Base-by-base conservation (phyloP, 2,797 vertebrate genomes). In the Anguilla marmorata region DNA sequence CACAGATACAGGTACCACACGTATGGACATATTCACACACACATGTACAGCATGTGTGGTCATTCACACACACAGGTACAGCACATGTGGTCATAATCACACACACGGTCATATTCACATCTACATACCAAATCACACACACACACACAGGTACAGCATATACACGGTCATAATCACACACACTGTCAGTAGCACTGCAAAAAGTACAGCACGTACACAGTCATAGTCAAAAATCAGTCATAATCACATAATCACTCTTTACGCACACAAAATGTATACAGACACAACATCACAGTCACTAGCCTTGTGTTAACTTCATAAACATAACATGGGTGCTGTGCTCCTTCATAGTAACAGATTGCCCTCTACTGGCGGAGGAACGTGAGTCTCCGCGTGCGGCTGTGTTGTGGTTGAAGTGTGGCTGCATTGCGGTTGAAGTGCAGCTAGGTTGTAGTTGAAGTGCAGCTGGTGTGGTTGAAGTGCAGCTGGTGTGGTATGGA, bases 331-430 rank as follows among this genome's bases (percentile, higher is more conserved):
- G 89, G 82, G 92, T 90, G 92, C 95, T 96, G 90, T 95, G 94
- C 95, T 95, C 93, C 94, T 96, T 96, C 95, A 90, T 96, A 95
- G 93, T 90, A 89, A 94, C 93, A 95, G 95, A 91, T 92, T 93
- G 88, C 88, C 95, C 91, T 89, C 95, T 91, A 90, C 95, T 93
- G 96, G 96, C 89, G 95, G 95, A 96, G 93, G 92, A 96, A 96
- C 94, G 96, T 96, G 96, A 96, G 96, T 96, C 91, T 89, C 1
- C 92, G 93, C 90, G 93, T 92, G 93, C 94, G 92, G 92, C 90
- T 93, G 91, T 95, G 93, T 95, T 94, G 91, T 93, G 94, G 94
- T 92, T 94, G 37, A 86, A 82, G 48, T 56, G 37, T 86, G 86
- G 56, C 56, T 3, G 12, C 37, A 2, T 56, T 56, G n/a, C n/a